Conservation (phyloP, 64 coral and sea anemone species). For the Trachythela sp. region DNA sequence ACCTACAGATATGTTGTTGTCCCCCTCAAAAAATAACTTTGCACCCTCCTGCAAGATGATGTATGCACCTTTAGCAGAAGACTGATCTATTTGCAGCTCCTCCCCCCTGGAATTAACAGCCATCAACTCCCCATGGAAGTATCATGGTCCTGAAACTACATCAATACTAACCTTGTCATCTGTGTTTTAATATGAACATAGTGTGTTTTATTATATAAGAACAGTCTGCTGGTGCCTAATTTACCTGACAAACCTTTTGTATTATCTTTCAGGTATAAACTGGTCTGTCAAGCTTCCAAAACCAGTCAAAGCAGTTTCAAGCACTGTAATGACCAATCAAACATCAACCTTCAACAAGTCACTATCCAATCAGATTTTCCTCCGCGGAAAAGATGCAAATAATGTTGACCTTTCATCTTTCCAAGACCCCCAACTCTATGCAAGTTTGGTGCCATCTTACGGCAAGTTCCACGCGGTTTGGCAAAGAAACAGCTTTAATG, state of each 20-base stretch:
- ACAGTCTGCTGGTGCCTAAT: too few species aligned
- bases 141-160: too few species aligned
- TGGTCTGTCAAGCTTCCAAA: slow-evolving; percentile 33
- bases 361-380: slow-evolving; percentile 66
- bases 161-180: too few species aligned
- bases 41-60: too few species aligned
- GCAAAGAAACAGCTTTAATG: slow-evolving; percentile 79
- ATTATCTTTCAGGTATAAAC: slow-evolving; percentile 70
- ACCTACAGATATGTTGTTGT: too few species aligned
- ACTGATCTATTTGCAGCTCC: too few species aligned
- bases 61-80: too few species aligned
- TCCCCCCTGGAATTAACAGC: too few species aligned
- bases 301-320: not conserved
- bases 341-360: slow-evolving; percentile 66
- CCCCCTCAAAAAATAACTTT: too few species aligned
- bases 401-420: slow-evolving; percentile 63
- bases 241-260: not conserved
- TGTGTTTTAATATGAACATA: too few species aligned
- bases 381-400: slow-evolving; percentile 81
- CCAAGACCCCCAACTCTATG: slow-evolving; percentile 64
- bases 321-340: not conserved
- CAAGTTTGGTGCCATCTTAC: slow-evolving; percentile 59
- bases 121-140: too few species aligned
- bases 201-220: too few species aligned
- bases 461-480: slow-evolving; percentile 47